Conservation (phyloP, 2,888 invertebrate genomes). For the Galerucella nymphaeae region DNA sequence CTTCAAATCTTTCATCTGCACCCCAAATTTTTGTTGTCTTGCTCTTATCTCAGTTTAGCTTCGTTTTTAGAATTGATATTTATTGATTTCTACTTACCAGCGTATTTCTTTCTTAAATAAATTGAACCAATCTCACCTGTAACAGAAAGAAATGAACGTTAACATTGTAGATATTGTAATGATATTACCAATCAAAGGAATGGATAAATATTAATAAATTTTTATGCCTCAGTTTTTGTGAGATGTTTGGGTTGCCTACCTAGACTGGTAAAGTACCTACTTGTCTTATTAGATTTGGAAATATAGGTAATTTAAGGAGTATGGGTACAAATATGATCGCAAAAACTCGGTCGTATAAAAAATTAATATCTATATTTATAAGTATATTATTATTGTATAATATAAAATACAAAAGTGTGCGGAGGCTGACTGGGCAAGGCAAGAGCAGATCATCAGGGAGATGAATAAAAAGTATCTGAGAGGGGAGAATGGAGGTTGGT, state of each 20-base stretch:
- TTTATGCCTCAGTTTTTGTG: too few relatives aligned
- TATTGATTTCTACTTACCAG: not conserved
- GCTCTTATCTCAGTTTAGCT: too few relatives aligned
- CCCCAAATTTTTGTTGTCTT: too few relatives aligned
- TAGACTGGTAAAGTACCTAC: not conserved
- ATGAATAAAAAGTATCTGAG: slow-evolving; percentile 51
- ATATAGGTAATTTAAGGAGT: not conserved
- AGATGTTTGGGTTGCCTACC: not conserved
- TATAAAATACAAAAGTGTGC: slow-evolving; percentile 52
- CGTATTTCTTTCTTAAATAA: not conserved
- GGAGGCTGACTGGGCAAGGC: slow-evolving; percentile 53
- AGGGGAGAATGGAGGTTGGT: slow-evolving; percentile 60
- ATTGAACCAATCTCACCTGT: not conserved
- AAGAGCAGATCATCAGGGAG: slow-evolving; percentile 46
- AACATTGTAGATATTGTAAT: not conserved
- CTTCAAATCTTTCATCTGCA: too few relatives aligned
- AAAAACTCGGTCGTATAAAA: slow-evolving; percentile 29
- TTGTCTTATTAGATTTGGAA: not conserved
- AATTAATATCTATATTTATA: not conserved
- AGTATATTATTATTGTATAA: slow-evolving; percentile 30
- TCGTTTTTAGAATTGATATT: not conserved
- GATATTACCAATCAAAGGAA: too few relatives aligned
- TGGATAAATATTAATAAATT: too few relatives aligned
- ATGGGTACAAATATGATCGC: slow-evolving; percentile 16
- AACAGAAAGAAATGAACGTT: not conserved